Evolutionary conservation across 2,888 invertebrate genomes (phyloP), one percentile per base, ranked within the genome.

Genomic region (Calliopum simillimum): DNA sequence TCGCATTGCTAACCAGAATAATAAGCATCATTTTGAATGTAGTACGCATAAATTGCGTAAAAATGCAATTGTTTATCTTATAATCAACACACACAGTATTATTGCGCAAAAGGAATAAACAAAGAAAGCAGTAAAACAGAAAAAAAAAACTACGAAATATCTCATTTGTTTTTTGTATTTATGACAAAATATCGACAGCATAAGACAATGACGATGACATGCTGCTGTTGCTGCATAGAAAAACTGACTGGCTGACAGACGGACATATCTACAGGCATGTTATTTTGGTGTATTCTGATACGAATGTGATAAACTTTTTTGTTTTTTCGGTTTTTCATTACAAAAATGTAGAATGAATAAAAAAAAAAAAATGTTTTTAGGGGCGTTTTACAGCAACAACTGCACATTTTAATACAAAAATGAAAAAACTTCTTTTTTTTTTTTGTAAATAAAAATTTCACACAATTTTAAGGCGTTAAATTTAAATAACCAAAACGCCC

Each of bases 391-490:
- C 51, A 51, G 21, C 51, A 51, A 51, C 19, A 51, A 19, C n/a
- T 11, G 49, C 49, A 49, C 12, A n/a, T 33, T 33, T 2, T 8
- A 33, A 33, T 33, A 1, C 33, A 33, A 33, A 33, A 6, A 33
- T 8, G 8, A 33, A 6, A 33, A 8, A 33, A 33, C 5, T 33
- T n/a, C n/a, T n/a, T n/a, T n/a, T n/a, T n/a, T n/a, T n/a, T n/a
- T n/a, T n/a, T n/a, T n/a, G 8, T 33, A 3, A 33, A 33, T 3
- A 13, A 33, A 64, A 53, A 64, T n/a, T 41, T 43, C 33, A 53
- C 51, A 53, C 51, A 53, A 25, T 47, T 21, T n/a, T 33, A 41
- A 66, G 56, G 66, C 56, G 56, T 64, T 64, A 43, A 53, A 53
- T 12, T 33, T 51, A 12, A 49, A 13, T 8, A 44, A 55, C 8